Conservation (phyloP, 1,140 invertebrate genomes). For the Papilio xuthus region DNA sequence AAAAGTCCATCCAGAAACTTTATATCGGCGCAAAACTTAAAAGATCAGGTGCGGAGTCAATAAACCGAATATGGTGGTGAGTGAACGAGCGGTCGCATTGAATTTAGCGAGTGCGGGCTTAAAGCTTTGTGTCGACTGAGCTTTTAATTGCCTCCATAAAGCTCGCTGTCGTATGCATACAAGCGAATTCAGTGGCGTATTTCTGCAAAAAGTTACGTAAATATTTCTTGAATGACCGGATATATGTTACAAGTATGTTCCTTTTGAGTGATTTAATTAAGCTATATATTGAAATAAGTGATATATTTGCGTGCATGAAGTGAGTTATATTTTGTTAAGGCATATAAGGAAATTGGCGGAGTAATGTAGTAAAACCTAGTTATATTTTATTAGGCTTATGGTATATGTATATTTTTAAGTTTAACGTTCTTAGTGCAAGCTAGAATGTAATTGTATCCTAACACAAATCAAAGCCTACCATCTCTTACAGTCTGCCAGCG, state of each 20-base stretch:
- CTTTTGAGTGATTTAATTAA: background rate
- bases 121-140: slow-evolving; percentile 19
- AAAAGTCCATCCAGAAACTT: slow-evolving; percentile 37
- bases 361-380: too few relatives aligned
- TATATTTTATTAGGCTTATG: background rate
- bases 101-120: slow-evolving; percentile 5
- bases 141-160: slow-evolving; percentile 36
- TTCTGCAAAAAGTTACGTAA: slow-evolving; percentile 4
- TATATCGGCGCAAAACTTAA: slow-evolving; percentile 38
- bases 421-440: background rate
- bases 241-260: background rate
- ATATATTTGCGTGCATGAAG: too few relatives aligned
- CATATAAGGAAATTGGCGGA: too few relatives aligned
- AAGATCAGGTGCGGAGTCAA: slow-evolving; percentile 42
- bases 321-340: too few relatives aligned
- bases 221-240: slow-evolving; percentile 10
- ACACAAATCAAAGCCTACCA: slow-evolving; percentile 39
- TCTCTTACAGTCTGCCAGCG: slow-evolving; percentile 44
- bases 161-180: background rate
- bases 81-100: slow-evolving; percentile 25
- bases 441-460: slow-evolving; percentile 12
- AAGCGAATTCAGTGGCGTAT: slow-evolving; percentile 3
- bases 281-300: background rate
- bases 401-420: background rate
- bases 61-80: slow-evolving; percentile 43